Percentiles rank a stretch among this genome's conserved stretches.
Evolutionary conservation across 2,888 invertebrate species (phyloP).

Genomic region (Acheta domesticus): DNA sequence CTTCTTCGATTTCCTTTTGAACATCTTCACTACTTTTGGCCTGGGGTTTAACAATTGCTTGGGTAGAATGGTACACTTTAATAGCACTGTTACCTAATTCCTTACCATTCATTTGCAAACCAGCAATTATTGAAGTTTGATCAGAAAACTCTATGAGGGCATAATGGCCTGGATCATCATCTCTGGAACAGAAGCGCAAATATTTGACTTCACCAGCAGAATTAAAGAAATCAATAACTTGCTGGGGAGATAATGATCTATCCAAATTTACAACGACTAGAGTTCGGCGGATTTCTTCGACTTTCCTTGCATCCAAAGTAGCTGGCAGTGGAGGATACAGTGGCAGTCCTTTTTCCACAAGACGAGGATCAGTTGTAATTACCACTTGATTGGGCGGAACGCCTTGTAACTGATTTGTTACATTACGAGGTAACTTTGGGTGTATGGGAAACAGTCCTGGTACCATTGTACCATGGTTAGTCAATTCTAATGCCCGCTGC

Average conservation of each 20-base stretch:
- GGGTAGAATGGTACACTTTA: slow-evolving; percentile 84
- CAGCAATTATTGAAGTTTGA: slow-evolving; percentile 82
- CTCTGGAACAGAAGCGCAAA: slow-evolving; percentile 82
- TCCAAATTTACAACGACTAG: slow-evolving; percentile 80
- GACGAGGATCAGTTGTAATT: slow-evolving; percentile 83
- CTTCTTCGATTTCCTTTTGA: slow-evolving; percentile 92
- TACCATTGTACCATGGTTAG: slow-evolving; percentile 83
- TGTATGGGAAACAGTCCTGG: slow-evolving; percentile 73
- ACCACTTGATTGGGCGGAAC: slow-evolving; percentile 80
- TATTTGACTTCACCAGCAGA: slow-evolving; percentile 93
- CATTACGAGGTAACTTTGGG: slow-evolving; percentile 84
- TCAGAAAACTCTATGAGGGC: slow-evolving; percentile 92
- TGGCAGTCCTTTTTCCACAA: slow-evolving; percentile 76
- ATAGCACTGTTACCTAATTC: slow-evolving; percentile 66
- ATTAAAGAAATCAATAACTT: slow-evolving; percentile 84
- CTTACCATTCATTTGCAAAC: slow-evolving; percentile 77
- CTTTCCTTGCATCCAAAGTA: slow-evolving; percentile 79
- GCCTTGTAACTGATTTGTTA: slow-evolving; percentile 82
- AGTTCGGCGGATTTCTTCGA: slow-evolving; percentile 95
- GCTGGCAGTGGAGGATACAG: slow-evolving; percentile 89
- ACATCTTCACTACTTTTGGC: slow-evolving; percentile 94
- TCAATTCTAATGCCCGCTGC: slow-evolving; percentile 86
- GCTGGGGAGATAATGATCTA: slow-evolving; percentile 66
- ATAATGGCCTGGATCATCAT: slow-evolving; percentile 70
- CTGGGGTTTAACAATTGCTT: slow-evolving; percentile 87